A percentile compares a stretch with the other conserved stretches of the same genome.
phyloP scores from a whole-genome alignment of 64 coral and sea anemone genomes.

The Porites lutea region DNA sequence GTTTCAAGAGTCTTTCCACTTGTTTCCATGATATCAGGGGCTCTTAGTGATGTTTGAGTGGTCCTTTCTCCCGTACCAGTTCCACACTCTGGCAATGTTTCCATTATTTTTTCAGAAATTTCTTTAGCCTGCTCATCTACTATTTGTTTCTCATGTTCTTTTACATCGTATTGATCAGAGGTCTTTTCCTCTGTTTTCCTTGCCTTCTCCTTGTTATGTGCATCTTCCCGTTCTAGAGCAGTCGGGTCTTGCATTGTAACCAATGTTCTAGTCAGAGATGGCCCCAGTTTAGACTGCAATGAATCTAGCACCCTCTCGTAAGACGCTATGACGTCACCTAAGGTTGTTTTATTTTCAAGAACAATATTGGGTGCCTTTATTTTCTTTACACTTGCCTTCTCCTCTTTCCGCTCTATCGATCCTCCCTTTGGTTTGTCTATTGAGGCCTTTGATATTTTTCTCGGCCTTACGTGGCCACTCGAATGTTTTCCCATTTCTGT shows the following conservation, averaged over 20 bases:
- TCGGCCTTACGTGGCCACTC: neutral
- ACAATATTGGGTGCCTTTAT: slow-evolving; percentile 44
- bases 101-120: neutral
- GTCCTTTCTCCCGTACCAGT: neutral
- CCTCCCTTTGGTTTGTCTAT: neutral
- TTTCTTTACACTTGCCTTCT: neutral
- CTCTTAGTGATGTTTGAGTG: neutral
- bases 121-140: neutral
- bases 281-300: slow-evolving; percentile 41
- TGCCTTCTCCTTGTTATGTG: neutral
- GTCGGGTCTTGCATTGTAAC: neutral
- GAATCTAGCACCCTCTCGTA: slow-evolving; percentile 64
- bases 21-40: slow-evolving; percentile 12
- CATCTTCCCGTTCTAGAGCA: neutral
- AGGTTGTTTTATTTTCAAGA: slow-evolving; percentile 49
- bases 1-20: slow-evolving; percentile 48
- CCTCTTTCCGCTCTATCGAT: neutral
- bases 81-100: no score
- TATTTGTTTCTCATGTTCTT: no score
- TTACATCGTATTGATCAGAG: no score
- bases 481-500: neutral
- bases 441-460: neutral
- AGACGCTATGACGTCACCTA: slow-evolving; percentile 56
- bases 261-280: slow-evolving; percentile 23
- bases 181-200: neutral